Conservation (phyloP, 1,140 invertebrate genomes). For the Halictus rubicundus region DNA sequence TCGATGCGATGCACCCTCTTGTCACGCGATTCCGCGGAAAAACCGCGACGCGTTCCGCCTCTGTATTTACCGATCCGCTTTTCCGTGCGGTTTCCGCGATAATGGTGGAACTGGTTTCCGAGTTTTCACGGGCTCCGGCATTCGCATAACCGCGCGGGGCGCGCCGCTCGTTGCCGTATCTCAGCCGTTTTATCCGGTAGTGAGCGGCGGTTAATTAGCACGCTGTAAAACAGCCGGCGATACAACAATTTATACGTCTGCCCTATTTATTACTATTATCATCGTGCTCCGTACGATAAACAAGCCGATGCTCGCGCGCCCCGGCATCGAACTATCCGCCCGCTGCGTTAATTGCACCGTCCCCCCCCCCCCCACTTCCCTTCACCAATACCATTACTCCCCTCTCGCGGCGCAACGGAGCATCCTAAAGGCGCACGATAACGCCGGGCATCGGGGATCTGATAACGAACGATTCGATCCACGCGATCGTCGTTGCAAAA, state of each 20-base stretch:
- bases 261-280: constrained; percentile 8
- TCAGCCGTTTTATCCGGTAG: constrained; percentile 27
- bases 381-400: neutral
- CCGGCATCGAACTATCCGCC: neutral
- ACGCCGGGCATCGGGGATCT: constrained; percentile 12
- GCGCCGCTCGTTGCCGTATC: constrained; percentile 19
- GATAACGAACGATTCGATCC: constrained; percentile 29
- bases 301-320: neutral
- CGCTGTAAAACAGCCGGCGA: constrained; percentile 35
- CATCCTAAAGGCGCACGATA: constrained; percentile 1
- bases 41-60: neutral
- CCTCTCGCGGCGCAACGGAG: neutral
- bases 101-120: constrained; percentile 21
- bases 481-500: neutral
- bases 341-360: constrained; percentile 28
- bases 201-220: constrained; percentile 56
- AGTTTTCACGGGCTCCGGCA: constrained; percentile 3
- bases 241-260: constrained; percentile 26
- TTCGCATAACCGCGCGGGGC: neutral
- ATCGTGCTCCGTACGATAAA: constrained; percentile 2
- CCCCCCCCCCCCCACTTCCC: too few relatives aligned
- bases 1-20: too few relatives aligned
- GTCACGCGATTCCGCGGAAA: constrained; percentile 23
- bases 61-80: neutral
- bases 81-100: neutral